Evolutionary conservation across 2,797 vertebrate species (phyloP).

Genomic region (Agapornis canus): DNA sequence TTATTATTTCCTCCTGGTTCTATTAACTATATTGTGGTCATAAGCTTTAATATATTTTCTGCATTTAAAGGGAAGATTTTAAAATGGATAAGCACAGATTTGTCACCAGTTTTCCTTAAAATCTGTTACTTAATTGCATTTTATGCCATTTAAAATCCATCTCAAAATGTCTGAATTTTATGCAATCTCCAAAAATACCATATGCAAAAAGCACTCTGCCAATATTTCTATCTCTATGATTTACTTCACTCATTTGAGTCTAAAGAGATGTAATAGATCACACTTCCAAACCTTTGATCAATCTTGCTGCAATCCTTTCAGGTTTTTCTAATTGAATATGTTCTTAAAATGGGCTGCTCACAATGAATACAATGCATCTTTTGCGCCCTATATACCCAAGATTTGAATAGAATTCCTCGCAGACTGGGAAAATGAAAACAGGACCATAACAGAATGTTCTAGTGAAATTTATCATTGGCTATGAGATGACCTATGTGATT

Average conservation of each 20-base stretch:
- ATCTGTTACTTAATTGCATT: neutral
- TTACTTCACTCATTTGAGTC: neutral
- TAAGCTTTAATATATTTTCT: neutral
- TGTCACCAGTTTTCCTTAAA: neutral
- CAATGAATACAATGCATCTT: neutral
- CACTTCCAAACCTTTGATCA: neutral
- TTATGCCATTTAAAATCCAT: neutral
- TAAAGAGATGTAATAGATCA: neutral
- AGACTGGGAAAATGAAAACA: neutral
- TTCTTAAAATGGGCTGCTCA: neutral
- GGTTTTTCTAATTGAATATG: neutral
- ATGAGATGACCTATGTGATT: fast-evolving
- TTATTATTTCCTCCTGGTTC: neutral
- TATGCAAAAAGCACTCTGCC: neutral
- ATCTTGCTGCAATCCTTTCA: neutral
- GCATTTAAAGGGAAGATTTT: neutral
- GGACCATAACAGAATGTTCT: neutral
- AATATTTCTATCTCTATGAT: neutral
- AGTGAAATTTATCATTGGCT: neutral
- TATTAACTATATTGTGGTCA: neutral
- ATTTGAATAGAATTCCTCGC: neutral
- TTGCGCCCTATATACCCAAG: neutral
- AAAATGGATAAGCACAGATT: neutral
- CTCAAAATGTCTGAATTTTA: neutral
- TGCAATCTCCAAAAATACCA: neutral